Conservation (phyloP, 2,888 invertebrate species). For the Caenorhabditis drosophilae region DNA sequence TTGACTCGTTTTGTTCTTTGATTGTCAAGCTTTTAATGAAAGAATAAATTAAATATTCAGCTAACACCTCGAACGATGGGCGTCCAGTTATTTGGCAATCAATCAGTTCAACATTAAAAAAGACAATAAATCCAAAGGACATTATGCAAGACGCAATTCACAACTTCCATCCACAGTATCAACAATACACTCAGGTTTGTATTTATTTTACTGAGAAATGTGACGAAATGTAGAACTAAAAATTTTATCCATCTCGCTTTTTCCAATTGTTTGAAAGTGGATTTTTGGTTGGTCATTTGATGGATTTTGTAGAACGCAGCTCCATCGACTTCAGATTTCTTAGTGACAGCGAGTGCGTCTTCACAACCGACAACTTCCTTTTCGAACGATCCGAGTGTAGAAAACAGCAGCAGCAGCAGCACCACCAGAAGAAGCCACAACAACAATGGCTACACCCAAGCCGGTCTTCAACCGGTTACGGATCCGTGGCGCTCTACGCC, state of each 20-base stretch:
- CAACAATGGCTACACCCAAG: no score
- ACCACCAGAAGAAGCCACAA: no score
- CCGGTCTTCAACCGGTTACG: constrained; percentile 12
- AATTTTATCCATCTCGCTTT: no score
- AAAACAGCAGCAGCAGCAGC: no score
- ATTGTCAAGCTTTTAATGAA: not conserved
- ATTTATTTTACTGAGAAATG: no score
- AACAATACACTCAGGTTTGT: constrained; percentile 88
- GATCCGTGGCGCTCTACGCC: constrained; percentile 35
- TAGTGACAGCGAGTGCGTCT: constrained; percentile 11
- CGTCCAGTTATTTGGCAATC: constrained; percentile 91
- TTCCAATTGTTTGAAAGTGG: no score
- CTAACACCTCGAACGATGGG: constrained; percentile 52
- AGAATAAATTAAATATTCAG: constrained; percentile 19
- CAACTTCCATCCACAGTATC: constrained; percentile 92
- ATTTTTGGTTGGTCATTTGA: no score
- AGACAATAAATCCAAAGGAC: constrained; percentile 77
- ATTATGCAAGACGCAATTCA: constrained; percentile 98
- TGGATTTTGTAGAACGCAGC: constrained; percentile 14
- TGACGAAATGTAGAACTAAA: no score
- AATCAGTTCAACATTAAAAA: constrained; percentile 96
- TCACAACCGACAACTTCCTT: constrained; percentile 3
- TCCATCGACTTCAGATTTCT: constrained; percentile 17
- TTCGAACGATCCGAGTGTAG: no score
- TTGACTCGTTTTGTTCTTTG: no score